phyloP scores from a whole-genome alignment of 2,113 vertebrate genomes.

The Myocastor coypus region DNA sequence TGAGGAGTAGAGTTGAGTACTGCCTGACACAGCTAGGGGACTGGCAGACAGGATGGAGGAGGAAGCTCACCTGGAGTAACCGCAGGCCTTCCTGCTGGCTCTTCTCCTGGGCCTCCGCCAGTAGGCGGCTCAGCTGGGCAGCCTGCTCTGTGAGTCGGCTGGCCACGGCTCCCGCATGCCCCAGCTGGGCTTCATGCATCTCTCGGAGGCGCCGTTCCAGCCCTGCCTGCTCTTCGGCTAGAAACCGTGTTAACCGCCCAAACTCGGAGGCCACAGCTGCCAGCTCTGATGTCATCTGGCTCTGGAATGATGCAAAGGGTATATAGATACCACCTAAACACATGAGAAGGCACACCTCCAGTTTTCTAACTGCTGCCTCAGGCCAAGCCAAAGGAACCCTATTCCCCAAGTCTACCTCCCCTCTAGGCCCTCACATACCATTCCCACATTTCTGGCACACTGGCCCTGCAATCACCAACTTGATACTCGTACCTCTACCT shows the following conservation, averaged over 20 bases:
- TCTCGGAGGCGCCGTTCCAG: conserved; percentile 85
- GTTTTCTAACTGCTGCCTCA: conserved; percentile 16
- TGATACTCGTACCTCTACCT: background rate
- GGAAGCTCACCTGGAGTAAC: conserved; percentile 82
- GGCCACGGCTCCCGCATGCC: conserved; percentile 72
- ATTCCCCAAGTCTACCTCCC: background rate
- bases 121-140: conserved; percentile 80
- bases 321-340: conserved; percentile 86
- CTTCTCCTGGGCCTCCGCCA: conserved; percentile 83
- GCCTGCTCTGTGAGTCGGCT: conserved; percentile 80
- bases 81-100: conserved; percentile 85
- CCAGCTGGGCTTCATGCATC: conserved; percentile 83
- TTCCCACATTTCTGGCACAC: background rate
- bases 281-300: conserved; percentile 85
- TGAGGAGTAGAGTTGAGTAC: background rate
- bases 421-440: background rate
- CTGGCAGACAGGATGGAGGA: background rate
- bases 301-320: conserved; percentile 79
- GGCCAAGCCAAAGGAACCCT: conserved; percentile 33
- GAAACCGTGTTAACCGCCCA: conserved; percentile 86
- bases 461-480: background rate
- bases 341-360: conserved; percentile 45
- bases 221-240: conserved; percentile 86
- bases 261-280: conserved; percentile 86
- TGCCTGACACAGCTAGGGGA: background rate